These are phyloP conservation scores for Coreius guichenoti DNA, from an alignment of 2,797 vertebrate genomes.

Conservation along the genomic window DNA sequence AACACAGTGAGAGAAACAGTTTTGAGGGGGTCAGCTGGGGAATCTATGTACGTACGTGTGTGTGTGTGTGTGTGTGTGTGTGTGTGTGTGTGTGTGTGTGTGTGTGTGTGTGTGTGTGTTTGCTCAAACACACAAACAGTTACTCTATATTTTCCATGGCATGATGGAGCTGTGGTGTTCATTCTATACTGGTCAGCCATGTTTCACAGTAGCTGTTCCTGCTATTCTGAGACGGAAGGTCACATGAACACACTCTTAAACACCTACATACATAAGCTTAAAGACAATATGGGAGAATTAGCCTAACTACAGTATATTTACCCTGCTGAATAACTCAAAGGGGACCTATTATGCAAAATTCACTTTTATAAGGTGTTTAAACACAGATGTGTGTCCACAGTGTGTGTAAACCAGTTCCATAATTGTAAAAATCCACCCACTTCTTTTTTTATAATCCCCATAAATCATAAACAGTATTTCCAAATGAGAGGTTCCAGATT, in stretches of 20 bases:
- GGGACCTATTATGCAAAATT: too few relatives aligned
- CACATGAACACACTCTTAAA: neutral
- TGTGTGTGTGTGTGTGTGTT: neutral
- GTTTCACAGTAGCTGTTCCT: constrained; percentile 12
- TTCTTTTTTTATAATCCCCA: too few relatives aligned
- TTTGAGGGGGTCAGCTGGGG: constrained; percentile 43
- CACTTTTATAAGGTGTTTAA: too few relatives aligned
- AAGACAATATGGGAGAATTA: constrained; percentile 24
- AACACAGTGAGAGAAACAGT: constrained; percentile 26
- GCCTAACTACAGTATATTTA: neutral
- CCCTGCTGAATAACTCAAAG: neutral
- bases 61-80: neutral
- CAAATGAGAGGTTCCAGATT: too few relatives aligned
- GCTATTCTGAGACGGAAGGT: constrained; percentile 27
- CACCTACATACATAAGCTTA: neutral
- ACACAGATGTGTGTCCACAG: too few relatives aligned
- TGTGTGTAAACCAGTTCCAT: too few relatives aligned
- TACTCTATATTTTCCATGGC: constrained; percentile 34
- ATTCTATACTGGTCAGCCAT: constrained; percentile 19
- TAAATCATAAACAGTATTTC: too few relatives aligned
- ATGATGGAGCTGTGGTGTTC: neutral
- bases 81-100: neutral
- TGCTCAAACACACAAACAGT: neutral
- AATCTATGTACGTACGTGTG: constrained; percentile 13
- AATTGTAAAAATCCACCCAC: too few relatives aligned